Evolutionary conservation across 2,113 vertebrate genomes (phyloP).

Genomic region (Orientallactaga bullata): DNA sequence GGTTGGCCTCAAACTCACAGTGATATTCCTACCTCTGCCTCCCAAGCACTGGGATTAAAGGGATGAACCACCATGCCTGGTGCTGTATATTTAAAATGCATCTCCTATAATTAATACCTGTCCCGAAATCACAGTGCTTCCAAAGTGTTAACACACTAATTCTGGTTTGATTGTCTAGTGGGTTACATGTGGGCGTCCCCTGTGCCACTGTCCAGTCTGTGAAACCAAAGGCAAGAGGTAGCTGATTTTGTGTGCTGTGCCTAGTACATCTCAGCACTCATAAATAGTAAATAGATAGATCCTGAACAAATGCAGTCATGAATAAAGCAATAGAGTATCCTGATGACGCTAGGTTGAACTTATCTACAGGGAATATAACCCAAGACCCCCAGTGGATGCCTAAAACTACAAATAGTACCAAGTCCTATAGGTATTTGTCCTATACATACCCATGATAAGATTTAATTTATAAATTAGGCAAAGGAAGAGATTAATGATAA

Average conservation of each 20-base stretch:
- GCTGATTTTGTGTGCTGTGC: neutral
- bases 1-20: too few species aligned
- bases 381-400: neutral
- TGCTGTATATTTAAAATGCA: constrained; percentile 8
- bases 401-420: neutral
- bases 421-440: neutral
- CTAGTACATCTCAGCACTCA: neutral
- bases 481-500: neutral
- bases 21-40: too few species aligned
- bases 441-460: neutral
- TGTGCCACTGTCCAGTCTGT: neutral
- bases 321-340: neutral
- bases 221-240: neutral
- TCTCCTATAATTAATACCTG: neutral
- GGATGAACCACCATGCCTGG: too few species aligned
- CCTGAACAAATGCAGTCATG: neutral
- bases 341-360: neutral
- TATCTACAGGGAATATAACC: neutral
- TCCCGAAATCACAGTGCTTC: neutral
- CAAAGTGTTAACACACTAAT: neutral
- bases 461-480: neutral
- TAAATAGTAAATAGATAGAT: neutral
- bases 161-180: neutral
- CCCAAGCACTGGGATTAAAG: too few species aligned
- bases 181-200: neutral